Conservation (phyloP, 2,888 invertebrate genomes). For the Melanchra persicariae region DNA sequence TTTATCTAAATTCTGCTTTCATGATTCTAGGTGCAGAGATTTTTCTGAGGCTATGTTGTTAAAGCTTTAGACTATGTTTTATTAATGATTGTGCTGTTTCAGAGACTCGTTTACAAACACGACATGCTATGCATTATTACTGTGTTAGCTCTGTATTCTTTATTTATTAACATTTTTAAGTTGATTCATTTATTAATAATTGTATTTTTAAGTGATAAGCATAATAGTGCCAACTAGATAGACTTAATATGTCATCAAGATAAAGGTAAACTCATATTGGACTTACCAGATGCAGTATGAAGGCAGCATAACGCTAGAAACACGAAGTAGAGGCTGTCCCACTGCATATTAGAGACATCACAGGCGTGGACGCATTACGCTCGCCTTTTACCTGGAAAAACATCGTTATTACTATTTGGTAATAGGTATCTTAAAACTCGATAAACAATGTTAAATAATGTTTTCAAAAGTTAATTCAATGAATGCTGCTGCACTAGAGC, state of each 20-base stretch:
- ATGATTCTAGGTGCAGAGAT: conserved; percentile 42
- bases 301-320: conserved; percentile 88
- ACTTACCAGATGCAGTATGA: conserved; percentile 86
- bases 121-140: conserved; percentile 39
- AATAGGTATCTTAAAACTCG: background rate
- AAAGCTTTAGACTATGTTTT: conserved; percentile 18
- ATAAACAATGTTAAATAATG: background rate
- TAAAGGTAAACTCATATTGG: background rate
- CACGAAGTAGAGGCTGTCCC: conserved; percentile 87
- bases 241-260: conserved; percentile 15
- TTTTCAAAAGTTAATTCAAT: background rate
- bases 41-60: conserved; percentile 6
- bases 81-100: conserved; percentile 24
- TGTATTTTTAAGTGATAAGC: conserved; percentile 50
- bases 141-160: conserved; percentile 12
- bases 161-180: conserved; percentile 35
- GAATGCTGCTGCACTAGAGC: background rate
- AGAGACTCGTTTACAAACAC: conserved; percentile 2
- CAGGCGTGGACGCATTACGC: conserved; percentile 83
- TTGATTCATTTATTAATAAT: background rate
- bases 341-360: conserved; percentile 90
- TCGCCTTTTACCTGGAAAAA: conserved; percentile 80
- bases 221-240: conserved; percentile 55
- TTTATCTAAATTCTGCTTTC: conserved; percentile 23
- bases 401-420: background rate